Conservation (phyloP, 2,113 vertebrate species). For the Meles meles region DNA sequence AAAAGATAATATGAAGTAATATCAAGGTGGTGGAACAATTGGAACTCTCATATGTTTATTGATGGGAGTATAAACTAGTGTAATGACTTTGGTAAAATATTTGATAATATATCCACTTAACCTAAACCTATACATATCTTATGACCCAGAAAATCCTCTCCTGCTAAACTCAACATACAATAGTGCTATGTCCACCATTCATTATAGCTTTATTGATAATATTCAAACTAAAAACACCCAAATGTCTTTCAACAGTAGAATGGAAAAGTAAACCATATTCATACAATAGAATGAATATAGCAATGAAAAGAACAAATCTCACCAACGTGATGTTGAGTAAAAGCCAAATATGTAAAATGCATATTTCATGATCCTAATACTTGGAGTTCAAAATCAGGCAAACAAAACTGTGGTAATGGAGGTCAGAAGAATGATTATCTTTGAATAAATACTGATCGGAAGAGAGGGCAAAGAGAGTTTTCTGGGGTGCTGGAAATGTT, state of each 20-base stretch:
- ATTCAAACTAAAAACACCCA: neutral
- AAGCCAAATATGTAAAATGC: neutral
- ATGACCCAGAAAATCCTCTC: neutral
- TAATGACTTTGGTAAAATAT: neutral
- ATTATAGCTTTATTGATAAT: neutral
- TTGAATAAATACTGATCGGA: neutral
- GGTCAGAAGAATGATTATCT: neutral
- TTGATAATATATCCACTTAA: neutral
- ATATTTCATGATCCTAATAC: neutral
- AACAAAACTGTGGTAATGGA: neutral
- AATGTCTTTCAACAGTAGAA: neutral
- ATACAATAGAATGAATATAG: neutral
- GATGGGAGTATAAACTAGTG: neutral
- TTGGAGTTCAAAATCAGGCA: neutral
- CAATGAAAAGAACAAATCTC: neutral
- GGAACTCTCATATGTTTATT: neutral
- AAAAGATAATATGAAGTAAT: neutral
- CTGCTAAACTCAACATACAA: neutral
- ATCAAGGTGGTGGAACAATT: neutral
- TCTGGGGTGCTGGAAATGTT: neutral
- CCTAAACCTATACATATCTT: neutral
- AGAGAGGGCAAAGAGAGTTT: neutral
- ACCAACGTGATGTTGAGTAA: neutral
- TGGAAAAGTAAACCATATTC: neutral
- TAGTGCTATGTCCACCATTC: neutral